Conservation (phyloP, 2,113 vertebrate species). For the Gymnobelideus leadbeateri region DNA sequence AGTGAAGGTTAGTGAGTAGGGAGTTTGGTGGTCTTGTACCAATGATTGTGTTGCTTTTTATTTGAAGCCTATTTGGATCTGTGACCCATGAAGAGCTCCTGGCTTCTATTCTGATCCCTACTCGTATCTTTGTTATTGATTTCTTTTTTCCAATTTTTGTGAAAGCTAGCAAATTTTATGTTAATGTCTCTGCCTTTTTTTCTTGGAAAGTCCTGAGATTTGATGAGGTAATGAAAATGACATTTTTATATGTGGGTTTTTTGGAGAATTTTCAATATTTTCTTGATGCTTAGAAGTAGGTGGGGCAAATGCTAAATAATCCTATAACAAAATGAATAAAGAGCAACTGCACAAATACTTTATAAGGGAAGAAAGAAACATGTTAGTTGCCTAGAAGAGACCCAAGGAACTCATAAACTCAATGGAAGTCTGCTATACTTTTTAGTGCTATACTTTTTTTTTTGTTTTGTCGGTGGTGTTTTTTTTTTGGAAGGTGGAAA, state of each 20-base stretch:
- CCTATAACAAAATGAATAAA: too few relatives aligned
- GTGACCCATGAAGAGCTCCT: conserved; percentile 59
- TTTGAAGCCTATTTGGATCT: conserved; percentile 42
- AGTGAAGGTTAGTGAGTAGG: not conserved
- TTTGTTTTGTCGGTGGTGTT: too few relatives aligned
- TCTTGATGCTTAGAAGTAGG: not conserved
- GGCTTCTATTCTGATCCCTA: conserved; percentile 31
- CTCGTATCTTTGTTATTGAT: conserved; percentile 47
- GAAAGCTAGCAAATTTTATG: conserved; percentile 68
- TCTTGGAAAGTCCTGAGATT: conserved; percentile 5
- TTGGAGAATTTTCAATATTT: not conserved
- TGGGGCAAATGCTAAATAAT: not conserved
- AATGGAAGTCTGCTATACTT: not conserved
- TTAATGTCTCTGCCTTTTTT: conserved; percentile 38
- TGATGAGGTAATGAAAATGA: conserved; percentile 22
- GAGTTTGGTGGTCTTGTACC: not conserved
- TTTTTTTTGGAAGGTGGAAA: too few relatives aligned
- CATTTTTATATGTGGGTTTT: not conserved
- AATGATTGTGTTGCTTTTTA: not conserved
- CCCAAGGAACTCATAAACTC: not conserved
- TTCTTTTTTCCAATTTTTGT: conserved; percentile 34
- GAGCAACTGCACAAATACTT: not conserved
- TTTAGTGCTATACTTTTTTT: not conserved
- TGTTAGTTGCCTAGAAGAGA: not conserved
- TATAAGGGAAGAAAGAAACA: not conserved